Base-by-base conservation (phyloP, 2,113 vertebrate genomes). In the Emberiza fucata region DNA sequence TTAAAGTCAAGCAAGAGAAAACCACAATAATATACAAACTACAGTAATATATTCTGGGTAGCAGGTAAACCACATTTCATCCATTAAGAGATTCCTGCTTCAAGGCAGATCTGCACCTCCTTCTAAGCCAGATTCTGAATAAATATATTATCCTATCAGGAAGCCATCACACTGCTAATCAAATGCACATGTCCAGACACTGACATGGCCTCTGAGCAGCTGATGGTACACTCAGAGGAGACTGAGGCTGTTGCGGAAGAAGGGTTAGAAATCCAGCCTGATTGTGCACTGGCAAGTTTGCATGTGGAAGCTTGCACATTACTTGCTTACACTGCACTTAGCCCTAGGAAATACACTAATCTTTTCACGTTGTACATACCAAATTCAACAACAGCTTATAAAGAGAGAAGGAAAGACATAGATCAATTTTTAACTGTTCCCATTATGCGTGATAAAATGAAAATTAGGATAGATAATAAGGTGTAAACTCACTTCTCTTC, bases 321-420 rank as follows among this genome's bases (percentile, higher is more conserved):
- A 57, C 81, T 73, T 83, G 69, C 60, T 95, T 44, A 10, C 61
- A 9, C 5, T 31, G 81, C 31, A 63, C 56, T 35, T 23, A 29
- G 61, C 54, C 81, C 61, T 47, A 94, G 77, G 93, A 97, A 96
- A 81, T 2, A 16, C 33, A 17, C 33, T 54, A 72, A 75, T 75
- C 81, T 98, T 96, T 72, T 77, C 61, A 28, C 24, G 79, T 92
- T 66, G 44, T 9, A 64, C 77, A 54, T 47, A 51, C 83, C 86
- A 96, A 77, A 94, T 86, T 95, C 92, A 86, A 40, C 84, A 81
- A 61, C 44, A 93, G 81, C 53, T 68, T 94, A 85, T 76, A 60
- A 93, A 83, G 48, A 88, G 44, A 86, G 37, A 81, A 80, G 80
- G 86, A 83, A 10, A 48, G 91, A 73, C 47, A 40, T 0, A 51